Evolutionary conservation across 1,140 invertebrate genomes (phyloP).

Genomic region (Prorops nasuta): DNA sequence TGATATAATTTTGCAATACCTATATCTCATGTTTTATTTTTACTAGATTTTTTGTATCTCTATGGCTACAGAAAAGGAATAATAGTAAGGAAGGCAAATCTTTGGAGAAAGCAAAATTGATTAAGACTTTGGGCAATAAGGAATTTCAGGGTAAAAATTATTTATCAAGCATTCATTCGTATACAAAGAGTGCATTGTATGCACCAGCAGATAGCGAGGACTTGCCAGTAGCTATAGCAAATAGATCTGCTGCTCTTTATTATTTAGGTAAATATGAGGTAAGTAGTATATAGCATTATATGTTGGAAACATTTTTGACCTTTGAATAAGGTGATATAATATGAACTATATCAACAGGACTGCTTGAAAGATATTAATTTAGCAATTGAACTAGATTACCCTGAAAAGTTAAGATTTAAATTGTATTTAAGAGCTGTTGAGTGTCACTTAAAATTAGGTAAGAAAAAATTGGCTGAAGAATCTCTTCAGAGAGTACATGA

Average conservation of each 20-base stretch:
- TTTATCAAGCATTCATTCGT: conserved; percentile 35
- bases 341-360: conserved; percentile 31
- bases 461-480: conserved; percentile 32
- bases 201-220: conserved; percentile 40
- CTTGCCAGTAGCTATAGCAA: conserved; percentile 47
- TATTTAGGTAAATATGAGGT: conserved; percentile 44
- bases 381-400: conserved; percentile 42
- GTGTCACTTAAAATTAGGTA: conserved; percentile 40
- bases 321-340: neutral
- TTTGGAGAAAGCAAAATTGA: conserved; percentile 26
- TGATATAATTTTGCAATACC: too few species aligned
- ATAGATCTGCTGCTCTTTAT: conserved; percentile 54
- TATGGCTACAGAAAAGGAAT: conserved; percentile 32
- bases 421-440: conserved; percentile 42
- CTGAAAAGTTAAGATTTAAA: conserved; percentile 45
- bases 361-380: conserved; percentile 49
- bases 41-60: conserved; percentile 27
- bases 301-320: neutral
- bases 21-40: too few species aligned
- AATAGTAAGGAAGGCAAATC: conserved; percentile 27
- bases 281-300: conserved; percentile 10
- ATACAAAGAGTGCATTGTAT: conserved; percentile 47
- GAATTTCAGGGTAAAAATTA: conserved; percentile 46
- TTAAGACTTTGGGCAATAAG: conserved; percentile 41
- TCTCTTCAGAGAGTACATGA: conserved; percentile 29